These are phyloP conservation scores for Thalassoma bifasciatum DNA, from an alignment of 2,113 vertebrate genomes.

Conservation along the genomic window DNA sequence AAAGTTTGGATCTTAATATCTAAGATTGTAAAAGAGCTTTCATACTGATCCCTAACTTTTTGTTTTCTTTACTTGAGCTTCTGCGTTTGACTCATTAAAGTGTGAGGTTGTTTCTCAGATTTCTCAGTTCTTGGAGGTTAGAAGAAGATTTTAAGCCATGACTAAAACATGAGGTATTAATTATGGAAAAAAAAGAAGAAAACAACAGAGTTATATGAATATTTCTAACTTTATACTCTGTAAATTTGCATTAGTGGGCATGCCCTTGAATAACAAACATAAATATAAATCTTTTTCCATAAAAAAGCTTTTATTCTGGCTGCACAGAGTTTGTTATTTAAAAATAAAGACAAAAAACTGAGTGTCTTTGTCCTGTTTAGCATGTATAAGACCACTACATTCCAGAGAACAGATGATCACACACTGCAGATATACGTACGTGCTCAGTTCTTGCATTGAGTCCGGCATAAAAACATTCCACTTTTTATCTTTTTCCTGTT, in stretches of 20 bases:
- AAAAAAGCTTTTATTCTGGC: neutral
- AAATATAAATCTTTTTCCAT: neutral
- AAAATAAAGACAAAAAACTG: constrained; percentile 24
- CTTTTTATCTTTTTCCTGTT: constrained; percentile 32
- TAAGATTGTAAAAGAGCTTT: too few species aligned
- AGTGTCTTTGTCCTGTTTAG: constrained; percentile 6
- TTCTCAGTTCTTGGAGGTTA: too few species aligned
- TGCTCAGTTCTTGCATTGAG: constrained; percentile 17
- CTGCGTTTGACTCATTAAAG: too few species aligned
- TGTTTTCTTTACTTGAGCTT: too few species aligned
- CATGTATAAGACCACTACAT: constrained; percentile 1
- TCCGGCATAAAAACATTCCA: constrained; percentile 28
- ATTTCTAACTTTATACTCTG: neutral
- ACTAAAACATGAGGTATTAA: too few species aligned
- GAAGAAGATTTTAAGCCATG: too few species aligned
- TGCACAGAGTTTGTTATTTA: constrained; percentile 9
- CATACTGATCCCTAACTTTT: too few species aligned
- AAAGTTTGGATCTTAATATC: too few species aligned
- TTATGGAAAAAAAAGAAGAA: too few species aligned
- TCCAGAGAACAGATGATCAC: constrained; percentile 8
- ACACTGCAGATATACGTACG: constrained; percentile 21
- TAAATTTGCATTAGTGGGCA: constrained; percentile 13
- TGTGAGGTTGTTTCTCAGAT: too few species aligned
- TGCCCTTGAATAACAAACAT: constrained; percentile 8
- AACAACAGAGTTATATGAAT: too few species aligned